These are phyloP conservation scores for Conopomorpha cramerella DNA, from an alignment of 1,140 invertebrate genomes.

Conservation along the genomic window DNA sequence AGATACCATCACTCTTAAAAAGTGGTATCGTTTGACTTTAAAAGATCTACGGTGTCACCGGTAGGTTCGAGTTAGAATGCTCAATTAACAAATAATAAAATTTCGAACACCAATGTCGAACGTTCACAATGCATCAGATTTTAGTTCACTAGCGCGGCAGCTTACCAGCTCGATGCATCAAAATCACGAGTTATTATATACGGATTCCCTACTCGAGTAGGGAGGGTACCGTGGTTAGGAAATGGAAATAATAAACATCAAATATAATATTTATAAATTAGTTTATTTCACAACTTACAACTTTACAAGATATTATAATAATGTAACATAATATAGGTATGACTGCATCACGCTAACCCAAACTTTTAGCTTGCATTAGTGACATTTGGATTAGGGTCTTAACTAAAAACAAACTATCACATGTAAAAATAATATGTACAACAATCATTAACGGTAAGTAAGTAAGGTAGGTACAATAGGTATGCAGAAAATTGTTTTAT, in stretches of 20 bases:
- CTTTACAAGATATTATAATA: conserved; percentile 31
- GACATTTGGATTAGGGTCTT: conserved; percentile 40
- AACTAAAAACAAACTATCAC: conserved; percentile 45
- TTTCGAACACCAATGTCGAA: too few relatives aligned
- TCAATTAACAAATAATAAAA: neutral
- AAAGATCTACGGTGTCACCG: too few relatives aligned
- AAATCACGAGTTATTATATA: neutral
- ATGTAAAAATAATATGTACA: conserved; percentile 5
- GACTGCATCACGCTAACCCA: conserved; percentile 47
- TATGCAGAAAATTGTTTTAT: neutral
- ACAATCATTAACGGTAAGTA: neutral
- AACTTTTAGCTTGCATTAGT: conserved; percentile 56
- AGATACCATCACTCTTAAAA: too few relatives aligned
- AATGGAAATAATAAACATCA: neutral
- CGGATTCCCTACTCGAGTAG: too few relatives aligned
- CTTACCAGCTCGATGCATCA: neutral
- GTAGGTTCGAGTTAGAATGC: neutral
- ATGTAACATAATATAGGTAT: too few relatives aligned
- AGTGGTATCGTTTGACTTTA: too few relatives aligned
- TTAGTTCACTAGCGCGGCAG: too few relatives aligned
- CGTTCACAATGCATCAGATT: too few relatives aligned
- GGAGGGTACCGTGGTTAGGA: too few relatives aligned
- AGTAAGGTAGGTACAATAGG: neutral
- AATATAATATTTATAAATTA: conserved; percentile 33
- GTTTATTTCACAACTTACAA: conserved; percentile 55